Evolutionary conservation across 2,113 vertebrate genomes (phyloP).

Genomic region (Saguinus imperator): DNA sequence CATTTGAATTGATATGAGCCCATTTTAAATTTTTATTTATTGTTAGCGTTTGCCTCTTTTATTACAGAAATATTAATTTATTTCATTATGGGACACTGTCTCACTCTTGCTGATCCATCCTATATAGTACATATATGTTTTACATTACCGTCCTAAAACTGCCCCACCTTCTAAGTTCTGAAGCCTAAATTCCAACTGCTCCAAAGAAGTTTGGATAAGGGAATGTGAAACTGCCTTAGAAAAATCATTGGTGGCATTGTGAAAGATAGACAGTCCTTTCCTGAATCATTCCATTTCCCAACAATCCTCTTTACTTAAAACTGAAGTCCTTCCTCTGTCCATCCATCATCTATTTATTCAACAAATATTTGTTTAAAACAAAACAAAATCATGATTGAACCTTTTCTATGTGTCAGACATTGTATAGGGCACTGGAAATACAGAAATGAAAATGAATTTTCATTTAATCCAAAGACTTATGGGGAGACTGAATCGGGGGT

Average conservation of each 20-base stretch:
- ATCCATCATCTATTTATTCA: background rate
- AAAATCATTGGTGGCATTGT: background rate
- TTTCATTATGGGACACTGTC: background rate
- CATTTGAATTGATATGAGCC: background rate
- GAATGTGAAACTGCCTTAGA: background rate
- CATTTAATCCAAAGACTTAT: background rate
- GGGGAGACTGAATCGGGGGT: fast-evolving
- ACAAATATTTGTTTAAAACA: constrained; percentile 13
- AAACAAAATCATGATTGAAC: background rate
- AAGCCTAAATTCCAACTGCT: background rate
- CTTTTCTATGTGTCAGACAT: background rate
- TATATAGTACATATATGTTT: background rate
- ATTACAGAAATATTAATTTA: background rate
- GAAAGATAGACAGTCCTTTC: background rate
- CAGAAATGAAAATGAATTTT: background rate
- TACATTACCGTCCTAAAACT: background rate
- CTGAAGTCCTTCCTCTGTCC: background rate
- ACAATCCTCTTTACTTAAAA: background rate
- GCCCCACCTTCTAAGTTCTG: background rate
- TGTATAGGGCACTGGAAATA: background rate
- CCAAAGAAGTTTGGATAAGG: background rate
- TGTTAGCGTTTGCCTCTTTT: background rate
- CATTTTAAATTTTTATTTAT: background rate
- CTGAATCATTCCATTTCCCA: background rate
- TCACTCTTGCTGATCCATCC: background rate